Conservation (phyloP, 1,140 invertebrate species). For the Amyelois transitella region DNA sequence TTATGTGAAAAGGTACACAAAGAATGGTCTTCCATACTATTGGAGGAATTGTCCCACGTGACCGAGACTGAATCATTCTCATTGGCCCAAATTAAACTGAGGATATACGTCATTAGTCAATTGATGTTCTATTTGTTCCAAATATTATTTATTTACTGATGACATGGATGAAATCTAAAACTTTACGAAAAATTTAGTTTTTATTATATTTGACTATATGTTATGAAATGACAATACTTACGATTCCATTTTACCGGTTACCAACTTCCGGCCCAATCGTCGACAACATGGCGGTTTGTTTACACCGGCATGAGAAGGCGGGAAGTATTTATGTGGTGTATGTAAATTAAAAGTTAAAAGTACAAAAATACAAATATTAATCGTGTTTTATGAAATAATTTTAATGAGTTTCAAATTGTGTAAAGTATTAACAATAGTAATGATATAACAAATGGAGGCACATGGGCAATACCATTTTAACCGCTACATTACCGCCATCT, state of each 20-base stretch:
- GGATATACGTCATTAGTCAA: conserved; percentile 45
- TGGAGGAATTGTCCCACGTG: conserved; percentile 63
- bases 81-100: conserved; percentile 41
- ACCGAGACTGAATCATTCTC: conserved; percentile 23
- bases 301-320: conserved; percentile 74
- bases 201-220: neutral
- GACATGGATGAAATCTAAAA: neutral
- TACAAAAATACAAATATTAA: conserved; percentile 28
- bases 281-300: conserved; percentile 75
- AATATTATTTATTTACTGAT: neutral
- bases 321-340: conserved; percentile 46
- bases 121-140: neutral
- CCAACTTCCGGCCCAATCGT: conserved; percentile 38
- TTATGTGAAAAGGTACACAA: conserved; percentile 72
- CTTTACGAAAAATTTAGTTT: neutral
- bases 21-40: conserved; percentile 60
- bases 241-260: conserved; percentile 31
- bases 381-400: conserved; percentile 35
- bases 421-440: conserved; percentile 26
- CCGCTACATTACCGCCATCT: conserved; percentile 45
- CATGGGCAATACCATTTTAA: conserved; percentile 48
- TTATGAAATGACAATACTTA: conserved; percentile 29
- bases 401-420: conserved; percentile 39
- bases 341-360: conserved; percentile 22
- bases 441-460: conserved; percentile 30